Conservation (phyloP, 2,113 vertebrate genomes). For the Myiozetetes cayanensis region DNA sequence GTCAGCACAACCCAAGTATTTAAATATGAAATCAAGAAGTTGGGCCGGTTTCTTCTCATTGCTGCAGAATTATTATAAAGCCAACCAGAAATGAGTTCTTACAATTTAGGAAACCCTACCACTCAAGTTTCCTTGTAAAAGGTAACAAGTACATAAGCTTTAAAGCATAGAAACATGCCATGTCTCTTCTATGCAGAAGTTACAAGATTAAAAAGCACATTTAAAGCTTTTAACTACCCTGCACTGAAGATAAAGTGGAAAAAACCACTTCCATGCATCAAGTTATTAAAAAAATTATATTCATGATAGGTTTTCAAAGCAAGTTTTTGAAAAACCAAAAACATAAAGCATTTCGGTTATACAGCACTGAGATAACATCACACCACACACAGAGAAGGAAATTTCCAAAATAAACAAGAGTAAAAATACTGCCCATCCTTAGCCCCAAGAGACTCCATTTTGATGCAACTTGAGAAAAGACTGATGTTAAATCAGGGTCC, state of each 20-base stretch:
- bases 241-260: not conserved
- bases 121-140: not conserved
- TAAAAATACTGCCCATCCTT: not conserved
- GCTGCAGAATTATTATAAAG: not conserved
- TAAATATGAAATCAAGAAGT: slow-evolving; percentile 4
- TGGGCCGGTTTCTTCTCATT: not conserved
- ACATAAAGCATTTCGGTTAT: not conserved
- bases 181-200: not conserved
- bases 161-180: not conserved
- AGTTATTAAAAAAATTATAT: not conserved
- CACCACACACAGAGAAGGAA: not conserved
- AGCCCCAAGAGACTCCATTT: not conserved
- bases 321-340: not conserved
- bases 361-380: not conserved
- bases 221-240: not conserved
- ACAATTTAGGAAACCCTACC: not conserved
- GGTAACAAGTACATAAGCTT: not conserved
- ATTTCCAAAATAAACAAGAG: not conserved
- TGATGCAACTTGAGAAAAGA: not conserved
- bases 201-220: not conserved
- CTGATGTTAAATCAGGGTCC: not conserved
- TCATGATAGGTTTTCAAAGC: not conserved
- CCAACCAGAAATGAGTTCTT: not conserved
- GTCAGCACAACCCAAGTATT: not conserved
- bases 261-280: not conserved